These are phyloP conservation scores for Epinephelus awoara DNA, from an alignment of 2,797 vertebrate species.

Conservation along the genomic window DNA sequence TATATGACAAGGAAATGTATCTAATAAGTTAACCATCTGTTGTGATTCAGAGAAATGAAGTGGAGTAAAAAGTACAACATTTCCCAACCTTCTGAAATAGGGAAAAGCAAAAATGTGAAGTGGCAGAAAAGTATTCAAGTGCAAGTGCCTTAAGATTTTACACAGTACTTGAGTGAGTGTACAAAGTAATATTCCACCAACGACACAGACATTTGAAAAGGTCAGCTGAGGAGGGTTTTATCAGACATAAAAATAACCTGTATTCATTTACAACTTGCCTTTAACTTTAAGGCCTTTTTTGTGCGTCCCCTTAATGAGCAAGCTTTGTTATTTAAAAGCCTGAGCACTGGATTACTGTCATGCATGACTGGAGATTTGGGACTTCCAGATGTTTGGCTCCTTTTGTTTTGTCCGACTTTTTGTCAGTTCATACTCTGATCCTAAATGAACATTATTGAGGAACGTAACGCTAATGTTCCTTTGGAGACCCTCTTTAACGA, in stretches of 20 bases:
- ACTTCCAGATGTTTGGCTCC: constrained; percentile 18
- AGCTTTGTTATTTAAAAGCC: constrained; percentile 1
- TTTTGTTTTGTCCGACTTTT: constrained; percentile 17
- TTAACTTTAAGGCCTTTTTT: not conserved
- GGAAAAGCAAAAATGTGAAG: not conserved
- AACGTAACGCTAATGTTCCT: not conserved
- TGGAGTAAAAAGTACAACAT: not conserved
- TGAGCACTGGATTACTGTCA: not conserved
- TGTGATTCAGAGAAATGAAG: not conserved
- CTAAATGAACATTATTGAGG: not conserved
- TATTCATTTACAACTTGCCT: not conserved
- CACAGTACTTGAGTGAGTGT: not conserved
- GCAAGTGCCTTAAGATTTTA: not conserved
- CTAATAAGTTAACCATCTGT: not conserved
- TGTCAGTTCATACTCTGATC: not conserved
- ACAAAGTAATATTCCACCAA: not conserved
- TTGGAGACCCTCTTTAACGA: not conserved
- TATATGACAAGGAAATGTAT: not conserved
- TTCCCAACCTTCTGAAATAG: not conserved
- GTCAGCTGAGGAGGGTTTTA: not conserved
- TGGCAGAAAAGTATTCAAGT: not conserved
- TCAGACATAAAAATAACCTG: not conserved
- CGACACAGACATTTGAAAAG: not conserved
- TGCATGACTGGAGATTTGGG: not conserved
- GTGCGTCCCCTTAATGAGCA: not conserved